Evolutionary conservation across 2,888 invertebrate species (phyloP).

Genomic region (Siphlonurus alternatus): DNA sequence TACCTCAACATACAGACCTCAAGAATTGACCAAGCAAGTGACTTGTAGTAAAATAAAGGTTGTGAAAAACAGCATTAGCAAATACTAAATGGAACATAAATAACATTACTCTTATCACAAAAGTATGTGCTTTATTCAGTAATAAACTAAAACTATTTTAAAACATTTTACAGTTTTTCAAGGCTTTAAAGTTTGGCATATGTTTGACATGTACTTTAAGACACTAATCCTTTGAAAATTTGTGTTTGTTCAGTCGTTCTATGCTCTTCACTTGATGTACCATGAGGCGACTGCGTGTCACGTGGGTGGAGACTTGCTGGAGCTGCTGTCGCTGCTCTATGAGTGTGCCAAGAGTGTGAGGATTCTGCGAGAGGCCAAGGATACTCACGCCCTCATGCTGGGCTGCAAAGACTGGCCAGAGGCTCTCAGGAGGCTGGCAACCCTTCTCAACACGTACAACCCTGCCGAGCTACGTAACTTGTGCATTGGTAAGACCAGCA

Average conservation of each 20-base stretch:
- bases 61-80: too few relatives aligned
- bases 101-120: too few relatives aligned
- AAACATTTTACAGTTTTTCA: too few relatives aligned
- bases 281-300: slow-evolving; percentile 86
- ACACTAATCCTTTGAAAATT: background rate
- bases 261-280: slow-evolving; percentile 83
- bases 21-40: too few relatives aligned
- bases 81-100: too few relatives aligned
- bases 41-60: too few relatives aligned
- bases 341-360: slow-evolving; percentile 31
- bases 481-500: slow-evolving; percentile 43
- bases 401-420: slow-evolving; percentile 78
- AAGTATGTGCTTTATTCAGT: too few relatives aligned
- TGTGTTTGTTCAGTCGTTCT: slow-evolving; percentile 48
- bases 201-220: background rate
- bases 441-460: slow-evolving; percentile 76
- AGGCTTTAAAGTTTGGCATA: background rate
- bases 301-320: slow-evolving; percentile 66
- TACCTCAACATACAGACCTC: too few relatives aligned
- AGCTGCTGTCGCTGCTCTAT: slow-evolving; percentile 42
- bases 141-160: too few relatives aligned
- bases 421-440: slow-evolving; percentile 68
- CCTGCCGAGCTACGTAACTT: slow-evolving; percentile 66
- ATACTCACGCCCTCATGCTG: slow-evolving; percentile 44
- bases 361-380: slow-evolving; percentile 35